Base-by-base conservation (phyloP, 1,140 invertebrate genomes). In the Orius insidiosus region DNA sequence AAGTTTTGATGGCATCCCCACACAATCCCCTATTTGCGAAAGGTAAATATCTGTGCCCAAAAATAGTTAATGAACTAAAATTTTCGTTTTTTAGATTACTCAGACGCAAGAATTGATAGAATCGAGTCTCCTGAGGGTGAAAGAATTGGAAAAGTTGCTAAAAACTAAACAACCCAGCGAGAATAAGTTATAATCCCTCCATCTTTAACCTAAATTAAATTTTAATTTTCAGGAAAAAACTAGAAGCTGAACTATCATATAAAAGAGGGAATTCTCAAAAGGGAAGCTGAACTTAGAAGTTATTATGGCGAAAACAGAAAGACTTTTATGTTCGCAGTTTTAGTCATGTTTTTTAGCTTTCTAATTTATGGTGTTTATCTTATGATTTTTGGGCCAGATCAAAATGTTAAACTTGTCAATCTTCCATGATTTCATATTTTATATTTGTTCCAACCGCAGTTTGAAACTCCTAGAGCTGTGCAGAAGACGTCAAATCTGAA, bases 311-410 rank as follows among this genome's bases (percentile, higher is more conserved):
- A 48, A 43, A 48, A 48, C 10, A 38, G 33, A 5, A 48, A 42
- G 18, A 43, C 14, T 19, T 48, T 35, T 15, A 42, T 48, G 15
- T 42, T 48, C 18, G 39, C 40, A 34, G 47, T 48, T 8, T 14
- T 48, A 10, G 15, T 48, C 10, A 48, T 48, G 47, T 48, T 48
- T 15, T 43, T 41, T 35, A 36, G 30, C 34, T 48, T 48, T 19
- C 34, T 48, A 8, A n/a, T 48, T 40, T 48, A 48, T 18, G 47
- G 39, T 5, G 11, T 43, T 4, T 48, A 48, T 35, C 13, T 42
- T 14, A 48, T 48, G 47, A 18, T 48, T 11, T 19, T 19, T n/a
- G 36, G 36, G 5, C 39, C 24, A 7, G 7, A 24, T 24, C 24
- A 24, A 7, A 24, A 24, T 24, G 24, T 24, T 7, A 24, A 24